Conservation (phyloP, 2,797 vertebrate genomes). For the Corythornis leucogaster region DNA sequence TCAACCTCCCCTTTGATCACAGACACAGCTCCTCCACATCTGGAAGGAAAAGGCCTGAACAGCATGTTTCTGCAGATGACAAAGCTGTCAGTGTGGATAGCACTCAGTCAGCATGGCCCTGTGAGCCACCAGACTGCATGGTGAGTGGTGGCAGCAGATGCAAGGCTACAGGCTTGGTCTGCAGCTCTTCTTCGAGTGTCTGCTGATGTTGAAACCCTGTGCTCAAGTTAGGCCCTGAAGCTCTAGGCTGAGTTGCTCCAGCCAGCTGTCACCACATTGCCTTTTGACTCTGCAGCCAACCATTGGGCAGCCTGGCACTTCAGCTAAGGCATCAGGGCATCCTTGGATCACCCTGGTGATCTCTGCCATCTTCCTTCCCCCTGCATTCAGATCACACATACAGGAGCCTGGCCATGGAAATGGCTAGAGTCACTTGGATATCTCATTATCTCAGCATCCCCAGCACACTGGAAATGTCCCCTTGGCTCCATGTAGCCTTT, state of each 20-base stretch:
- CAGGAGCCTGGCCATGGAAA: not conserved
- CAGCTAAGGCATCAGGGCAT: not conserved
- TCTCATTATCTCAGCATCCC: not conserved
- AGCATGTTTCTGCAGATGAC: not conserved
- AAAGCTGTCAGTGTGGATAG: not conserved
- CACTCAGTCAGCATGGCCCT: rapidly evolving
- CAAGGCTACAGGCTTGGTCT: not conserved
- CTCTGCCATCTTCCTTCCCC: not conserved
- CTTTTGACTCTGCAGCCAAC: not conserved
- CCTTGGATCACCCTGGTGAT: not conserved
- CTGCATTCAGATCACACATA: not conserved
- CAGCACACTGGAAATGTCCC: not conserved
- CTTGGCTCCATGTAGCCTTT: not conserved
- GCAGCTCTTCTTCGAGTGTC: not conserved
- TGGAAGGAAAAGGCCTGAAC: not conserved
- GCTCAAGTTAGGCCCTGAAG: not conserved
- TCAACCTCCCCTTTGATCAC: not conserved
- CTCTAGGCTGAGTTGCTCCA: not conserved
- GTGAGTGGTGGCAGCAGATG: not conserved
- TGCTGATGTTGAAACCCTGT: not conserved
- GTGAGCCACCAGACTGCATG: rapidly evolving
- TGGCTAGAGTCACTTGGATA: not conserved
- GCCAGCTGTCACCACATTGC: not conserved
- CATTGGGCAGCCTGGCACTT: not conserved
- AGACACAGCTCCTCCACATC: not conserved